Evolutionary conservation across 2,797 vertebrate species (phyloP), one percentile per base, ranked within the genome.

Genomic region (Gadopsis marmoratus): DNA sequence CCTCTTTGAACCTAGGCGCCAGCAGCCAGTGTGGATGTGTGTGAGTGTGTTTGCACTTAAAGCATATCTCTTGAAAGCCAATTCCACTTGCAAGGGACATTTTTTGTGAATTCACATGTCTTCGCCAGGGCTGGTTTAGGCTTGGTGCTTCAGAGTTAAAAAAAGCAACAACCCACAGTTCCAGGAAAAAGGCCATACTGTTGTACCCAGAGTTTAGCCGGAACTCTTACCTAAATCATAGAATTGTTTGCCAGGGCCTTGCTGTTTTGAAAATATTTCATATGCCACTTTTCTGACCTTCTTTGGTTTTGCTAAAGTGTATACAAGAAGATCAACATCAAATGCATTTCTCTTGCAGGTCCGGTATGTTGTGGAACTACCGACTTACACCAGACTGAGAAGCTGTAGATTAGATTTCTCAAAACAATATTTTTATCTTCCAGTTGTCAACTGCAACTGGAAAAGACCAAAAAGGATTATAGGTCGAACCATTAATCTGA

Each of bases 1-100:
- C 21, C 45, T 35, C 51, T 71, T 66, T 81, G 83, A 90, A 70
- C 73, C 76, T 71, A 78, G 48, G 35, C 50, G 65, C 29, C 45
- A 53, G 55, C 26, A 48, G 48, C 54, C 37, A n/a, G 41, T 12
- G 65, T 41, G 26, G 3, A 17, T 51, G 26, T 60, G 62, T 56
- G 51, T 47, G 39, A 3, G 37, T 69, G 48, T 50, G 8, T 60
- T 31, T 65, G 35, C 16, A 53, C 41, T 43, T 50, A 29, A 31
- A 66, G 2, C n/a, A 41, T 58, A 23, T 65, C 33, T 53, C 51
- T 54, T 53, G 31, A 76, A 56, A 73, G 16, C 17, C 35, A 51
- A 29, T 85, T 78, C 39, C 23, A 50, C 19, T 47, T 67, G 21
- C 9, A 23, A 50, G 23, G 43, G 35, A n/a, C 16, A 45, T 59